phyloP scores from a whole-genome alignment of 2,113 vertebrate species.

The Hydrochoerus hydrochaeris region DNA sequence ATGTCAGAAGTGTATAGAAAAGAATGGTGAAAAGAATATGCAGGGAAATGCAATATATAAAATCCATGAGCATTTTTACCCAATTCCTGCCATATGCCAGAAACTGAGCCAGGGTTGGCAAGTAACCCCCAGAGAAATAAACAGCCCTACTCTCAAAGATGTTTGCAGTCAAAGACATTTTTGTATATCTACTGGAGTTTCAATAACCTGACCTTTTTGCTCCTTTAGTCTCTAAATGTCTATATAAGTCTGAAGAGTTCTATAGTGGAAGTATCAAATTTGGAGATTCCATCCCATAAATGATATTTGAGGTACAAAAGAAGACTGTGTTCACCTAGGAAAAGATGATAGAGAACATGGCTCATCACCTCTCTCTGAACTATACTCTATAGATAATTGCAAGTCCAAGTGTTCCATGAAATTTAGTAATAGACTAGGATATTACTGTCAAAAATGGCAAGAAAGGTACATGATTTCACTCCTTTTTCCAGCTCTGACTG shows the following conservation, averaged over 20 bases:
- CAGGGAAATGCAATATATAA: not conserved
- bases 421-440: not conserved
- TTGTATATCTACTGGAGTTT: not conserved
- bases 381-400: not conserved
- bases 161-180: not conserved
- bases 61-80: not conserved
- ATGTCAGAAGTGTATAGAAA: conserved; percentile 3
- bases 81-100: not conserved
- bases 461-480: not conserved
- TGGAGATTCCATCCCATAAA: not conserved
- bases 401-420: not conserved
- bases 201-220: not conserved
- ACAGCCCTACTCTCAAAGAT: not conserved
- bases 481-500: not conserved
- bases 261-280: not conserved
- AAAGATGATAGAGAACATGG: not conserved
- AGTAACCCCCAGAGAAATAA: not conserved
- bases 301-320: not conserved
- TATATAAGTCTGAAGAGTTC: not conserved
- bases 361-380: not conserved
- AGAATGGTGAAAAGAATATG: not conserved
- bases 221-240: not conserved
- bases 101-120: not conserved
- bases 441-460: not conserved
- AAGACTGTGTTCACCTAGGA: not conserved